Percentiles rank a stretch among this genome's conserved stretches.
Conservation (phyloP, 2,888 invertebrate species). For the Orthosia incerta region DNA sequence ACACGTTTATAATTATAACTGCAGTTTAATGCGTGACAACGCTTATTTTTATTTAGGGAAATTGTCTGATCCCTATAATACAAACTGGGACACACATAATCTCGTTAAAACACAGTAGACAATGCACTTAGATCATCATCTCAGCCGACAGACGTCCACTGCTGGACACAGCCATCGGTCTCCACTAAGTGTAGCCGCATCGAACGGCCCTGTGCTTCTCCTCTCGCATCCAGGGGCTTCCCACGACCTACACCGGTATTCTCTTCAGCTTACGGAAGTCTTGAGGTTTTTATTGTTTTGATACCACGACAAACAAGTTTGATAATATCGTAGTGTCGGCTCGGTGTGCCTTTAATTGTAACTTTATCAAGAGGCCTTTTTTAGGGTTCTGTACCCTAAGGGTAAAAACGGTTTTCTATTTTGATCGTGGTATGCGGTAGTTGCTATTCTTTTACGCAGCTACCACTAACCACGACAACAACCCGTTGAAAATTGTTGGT, state of each 20-base stretch:
- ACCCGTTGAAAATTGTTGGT: neutral
- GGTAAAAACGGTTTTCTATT: neutral
- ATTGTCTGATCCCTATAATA: neutral
- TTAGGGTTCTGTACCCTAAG: no score
- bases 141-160: neutral
- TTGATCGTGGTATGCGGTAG: neutral
- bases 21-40: conserved; percentile 7
- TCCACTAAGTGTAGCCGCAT: neutral
- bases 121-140: neutral
- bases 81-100: neutral
- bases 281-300: neutral
- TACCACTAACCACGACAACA: neutral
- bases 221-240: neutral
- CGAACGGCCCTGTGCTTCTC: neutral
- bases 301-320: neutral
- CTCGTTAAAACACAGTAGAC: neutral
- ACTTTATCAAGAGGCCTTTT: neutral
- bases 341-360: neutral
- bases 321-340: neutral
- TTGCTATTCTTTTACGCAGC: neutral
- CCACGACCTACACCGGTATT: neutral
- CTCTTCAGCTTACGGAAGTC: neutral
- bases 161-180: no score
- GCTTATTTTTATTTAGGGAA: neutral
- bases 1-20: conserved; percentile 18